Evolutionary conservation across 2,797 vertebrate species (phyloP), one percentile per base, ranked within the genome.

Genomic region (Holocentrus rufus): DNA sequence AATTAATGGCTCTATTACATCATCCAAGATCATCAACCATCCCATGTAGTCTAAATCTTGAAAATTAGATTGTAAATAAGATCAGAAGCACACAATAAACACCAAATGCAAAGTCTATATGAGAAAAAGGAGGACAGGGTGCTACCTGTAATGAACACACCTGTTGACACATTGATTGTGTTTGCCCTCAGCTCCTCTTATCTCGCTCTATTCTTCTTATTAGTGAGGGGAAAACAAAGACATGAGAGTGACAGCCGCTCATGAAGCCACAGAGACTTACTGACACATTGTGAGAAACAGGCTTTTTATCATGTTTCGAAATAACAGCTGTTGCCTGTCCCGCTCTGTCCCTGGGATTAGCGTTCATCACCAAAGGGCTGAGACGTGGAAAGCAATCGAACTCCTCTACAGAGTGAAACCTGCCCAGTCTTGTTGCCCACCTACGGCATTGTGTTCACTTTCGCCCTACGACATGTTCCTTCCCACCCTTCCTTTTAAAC

Each of bases 341-440:
- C 44, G 23, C 27, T 55, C 25, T 10, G 67, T 79, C 57, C 68
- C 10, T 1, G 7, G 71, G 79, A 85, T 86, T 85, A 80, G 58
- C 31, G 31, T 57, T 78, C 46, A 67, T 66, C 68, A 80, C 31
- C 46, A 69, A 72, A 69, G 46, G 31, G 61, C 46, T 83, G 49
- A 59, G 17, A 69, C 74, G 47, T 64, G 54, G 30, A 82, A 71
- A 61, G 39, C 36, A 57, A 39, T 60, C 47, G 73, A 67, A 72
- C 64, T 18, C 71, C 50, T 55, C 57, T 65, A 67, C 23, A 72
- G 47, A 27, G 30, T 10, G 0, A 39, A 68, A 65, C 82, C 65
- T 88, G 88, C 6, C 80, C 61, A 60, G 81, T 88, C 90, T 81
- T 88, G 83, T 50, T 67, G 30, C 34, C 4, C 30, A n/a, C 10